Base-by-base conservation (phyloP, 2,113 vertebrate genomes). In the Nettapus auritus region DNA sequence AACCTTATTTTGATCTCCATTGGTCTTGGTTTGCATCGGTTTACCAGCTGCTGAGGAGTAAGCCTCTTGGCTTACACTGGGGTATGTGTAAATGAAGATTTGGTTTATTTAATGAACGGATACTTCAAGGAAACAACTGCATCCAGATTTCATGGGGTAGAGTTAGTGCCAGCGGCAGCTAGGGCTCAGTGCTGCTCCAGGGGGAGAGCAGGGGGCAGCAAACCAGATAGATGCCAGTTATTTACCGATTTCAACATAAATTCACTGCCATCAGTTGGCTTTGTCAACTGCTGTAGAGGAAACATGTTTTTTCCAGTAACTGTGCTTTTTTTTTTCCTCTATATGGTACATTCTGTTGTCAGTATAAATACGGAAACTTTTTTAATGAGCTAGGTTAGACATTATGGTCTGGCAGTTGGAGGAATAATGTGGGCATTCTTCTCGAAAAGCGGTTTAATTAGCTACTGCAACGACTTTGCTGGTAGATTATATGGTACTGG, bases 111-210 rank as follows among this genome's bases (percentile, higher is more conserved):
- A 78, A 50, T 75, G 48, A 92, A n/a, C 20, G 5, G 63, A 40
- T 59, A 29, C 38, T 64, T 80, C 44, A 67, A 89, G 88, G 34
- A 34, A 71, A 19, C 6, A 5, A 2, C 69, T 83, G 28, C 10
- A 10, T 66, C 44, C 50, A 22, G 60, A 20, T 59, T 42, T 25
- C 18, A 20, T 19, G 3, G 38, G 1, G 1, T 9, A 46, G 1
- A 11, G 67, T 69, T 83, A 9, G 1, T 1, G 2, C 6, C 1
- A 2, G 71, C 20, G 70, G 21, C 0, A 1, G 34, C 52, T 46
- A 52, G 13, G 28, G 25, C 25, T 20, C 50, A 56, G 28, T 68
- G 53, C 48, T 89, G 48, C 40, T 18, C 1, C 44, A 17, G 44
- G 7, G 34, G 50, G 26, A 46, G 1, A 8, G 8, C 19, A 38